A percentile compares a stretch with the other conserved stretches of the same genome.
These are phyloP conservation scores for Callocephalon fimbriatum DNA, from an alignment of 2,113 vertebrate genomes.

Conservation along the genomic window DNA sequence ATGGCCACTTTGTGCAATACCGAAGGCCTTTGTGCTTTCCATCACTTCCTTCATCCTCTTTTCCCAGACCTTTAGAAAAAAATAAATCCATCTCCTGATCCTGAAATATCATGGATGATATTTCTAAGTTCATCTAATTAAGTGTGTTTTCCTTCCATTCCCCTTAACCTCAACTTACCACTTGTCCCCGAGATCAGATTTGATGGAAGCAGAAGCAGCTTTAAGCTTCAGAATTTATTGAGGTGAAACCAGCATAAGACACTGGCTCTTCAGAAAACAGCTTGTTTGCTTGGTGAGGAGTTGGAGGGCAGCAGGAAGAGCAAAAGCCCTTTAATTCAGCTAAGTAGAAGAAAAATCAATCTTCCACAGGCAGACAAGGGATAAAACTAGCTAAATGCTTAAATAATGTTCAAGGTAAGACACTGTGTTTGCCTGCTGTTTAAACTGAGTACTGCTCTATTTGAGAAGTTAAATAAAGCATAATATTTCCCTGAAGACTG, in stretches of 20 bases:
- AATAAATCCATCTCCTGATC: conserved; percentile 26
- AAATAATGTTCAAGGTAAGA: not conserved
- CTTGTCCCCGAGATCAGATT: not conserved
- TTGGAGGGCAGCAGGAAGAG: not conserved
- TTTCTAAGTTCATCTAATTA: conserved; percentile 57
- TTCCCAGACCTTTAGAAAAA: not conserved
- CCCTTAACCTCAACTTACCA: not conserved
- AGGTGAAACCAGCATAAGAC: not conserved
- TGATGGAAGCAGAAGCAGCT: not conserved
- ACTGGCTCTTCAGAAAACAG: not conserved
- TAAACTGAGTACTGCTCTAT: not conserved
- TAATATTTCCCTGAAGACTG: not conserved
- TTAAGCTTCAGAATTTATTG: not conserved
- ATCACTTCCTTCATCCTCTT: not conserved
- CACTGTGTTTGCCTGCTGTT: not conserved
- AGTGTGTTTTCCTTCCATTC: conserved; percentile 27
- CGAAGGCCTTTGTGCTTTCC: not conserved
- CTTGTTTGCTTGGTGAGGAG: not conserved
- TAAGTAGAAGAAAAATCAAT: not conserved
- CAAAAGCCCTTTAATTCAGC: not conserved
- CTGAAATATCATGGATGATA: not conserved
- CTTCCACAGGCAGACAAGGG: not conserved
- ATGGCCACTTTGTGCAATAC: conserved; percentile 17
- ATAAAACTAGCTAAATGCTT: not conserved
- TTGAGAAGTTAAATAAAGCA: not conserved